These are phyloP conservation scores for Morone chrysops DNA, from an alignment of 2,113 vertebrate species.

Conservation along the genomic window DNA sequence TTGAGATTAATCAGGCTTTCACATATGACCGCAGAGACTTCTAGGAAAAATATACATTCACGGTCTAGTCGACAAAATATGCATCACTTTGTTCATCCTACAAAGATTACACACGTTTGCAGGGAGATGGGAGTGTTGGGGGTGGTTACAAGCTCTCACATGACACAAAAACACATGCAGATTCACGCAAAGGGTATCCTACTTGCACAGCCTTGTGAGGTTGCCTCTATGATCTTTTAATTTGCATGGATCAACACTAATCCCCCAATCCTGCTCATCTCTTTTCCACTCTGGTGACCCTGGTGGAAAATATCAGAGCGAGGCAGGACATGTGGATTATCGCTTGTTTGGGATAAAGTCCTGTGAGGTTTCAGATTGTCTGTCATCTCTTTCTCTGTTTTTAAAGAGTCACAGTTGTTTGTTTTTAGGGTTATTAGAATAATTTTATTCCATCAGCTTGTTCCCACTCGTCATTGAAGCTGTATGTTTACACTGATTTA, in stretches of 20 bases:
- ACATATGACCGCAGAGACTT: neutral
- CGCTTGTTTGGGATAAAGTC: conserved; percentile 43
- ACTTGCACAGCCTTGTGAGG: conserved; percentile 56
- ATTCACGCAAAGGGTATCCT: conserved; percentile 53
- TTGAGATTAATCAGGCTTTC: conserved; percentile 39
- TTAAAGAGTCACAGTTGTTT: neutral
- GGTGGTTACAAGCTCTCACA: conserved; percentile 22
- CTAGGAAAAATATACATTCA: neutral
- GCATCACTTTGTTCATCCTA: neutral
- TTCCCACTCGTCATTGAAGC: neutral
- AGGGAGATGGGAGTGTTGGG: neutral
- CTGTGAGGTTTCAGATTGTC: conserved; percentile 20
- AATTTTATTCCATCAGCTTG: neutral
- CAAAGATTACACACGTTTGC: neutral
- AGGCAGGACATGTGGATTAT: conserved; percentile 59
- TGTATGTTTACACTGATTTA: neutral
- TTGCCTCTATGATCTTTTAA: conserved; percentile 73
- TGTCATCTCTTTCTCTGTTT: neutral
- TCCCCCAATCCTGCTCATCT: conserved; percentile 60
- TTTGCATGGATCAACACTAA: conserved; percentile 78
- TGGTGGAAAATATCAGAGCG: conserved; percentile 55
- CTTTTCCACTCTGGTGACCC: conserved; percentile 63
- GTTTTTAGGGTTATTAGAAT: neutral
- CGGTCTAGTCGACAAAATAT: neutral
- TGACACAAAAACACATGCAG: conserved; percentile 43